phyloP scores from a whole-genome alignment of 2,797 vertebrate species.

The Poeciliopsis turneri region DNA sequence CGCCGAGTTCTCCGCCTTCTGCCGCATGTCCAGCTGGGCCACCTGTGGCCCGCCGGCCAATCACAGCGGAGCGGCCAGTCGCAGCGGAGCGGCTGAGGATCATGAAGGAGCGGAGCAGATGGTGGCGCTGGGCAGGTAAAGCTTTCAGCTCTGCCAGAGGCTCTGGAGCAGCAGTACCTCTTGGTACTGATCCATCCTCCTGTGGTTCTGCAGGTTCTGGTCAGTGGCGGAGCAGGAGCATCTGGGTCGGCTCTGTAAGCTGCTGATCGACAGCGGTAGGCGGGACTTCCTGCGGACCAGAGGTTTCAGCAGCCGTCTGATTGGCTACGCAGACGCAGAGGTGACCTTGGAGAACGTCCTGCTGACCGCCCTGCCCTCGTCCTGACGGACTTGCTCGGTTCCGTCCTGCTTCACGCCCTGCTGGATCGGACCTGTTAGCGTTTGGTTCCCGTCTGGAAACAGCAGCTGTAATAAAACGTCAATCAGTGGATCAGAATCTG shows the following conservation, averaged over 20 bases:
- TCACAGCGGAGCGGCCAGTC: slow-evolving; percentile 32
- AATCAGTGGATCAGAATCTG: no score
- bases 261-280: slow-evolving; percentile 89
- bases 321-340: slow-evolving; percentile 78
- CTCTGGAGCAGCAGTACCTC: background rate
- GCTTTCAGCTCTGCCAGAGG: background rate
- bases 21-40: slow-evolving; percentile 98
- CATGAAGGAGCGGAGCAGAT: no score
- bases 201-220: slow-evolving; percentile 74
- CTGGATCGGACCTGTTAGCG: no score
- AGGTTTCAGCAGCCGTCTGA: slow-evolving; percentile 82
- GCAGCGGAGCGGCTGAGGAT: slow-evolving; percentile 14
- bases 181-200: background rate
- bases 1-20: slow-evolving; percentile 88
- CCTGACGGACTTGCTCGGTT: background rate
- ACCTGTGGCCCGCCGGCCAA: slow-evolving; percentile 86
- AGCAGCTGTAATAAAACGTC: no score
- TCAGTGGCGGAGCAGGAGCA: slow-evolving; percentile 82
- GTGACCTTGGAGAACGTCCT: slow-evolving; percentile 94
- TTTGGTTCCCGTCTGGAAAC: no score
- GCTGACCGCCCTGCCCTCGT: slow-evolving; percentile 85
- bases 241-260: slow-evolving; percentile 89
- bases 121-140: no score
- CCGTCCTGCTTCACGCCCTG: no score
- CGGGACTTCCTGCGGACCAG: slow-evolving; percentile 82